Conservation (phyloP, 2,888 invertebrate species). For the Entomobrya proxima region DNA sequence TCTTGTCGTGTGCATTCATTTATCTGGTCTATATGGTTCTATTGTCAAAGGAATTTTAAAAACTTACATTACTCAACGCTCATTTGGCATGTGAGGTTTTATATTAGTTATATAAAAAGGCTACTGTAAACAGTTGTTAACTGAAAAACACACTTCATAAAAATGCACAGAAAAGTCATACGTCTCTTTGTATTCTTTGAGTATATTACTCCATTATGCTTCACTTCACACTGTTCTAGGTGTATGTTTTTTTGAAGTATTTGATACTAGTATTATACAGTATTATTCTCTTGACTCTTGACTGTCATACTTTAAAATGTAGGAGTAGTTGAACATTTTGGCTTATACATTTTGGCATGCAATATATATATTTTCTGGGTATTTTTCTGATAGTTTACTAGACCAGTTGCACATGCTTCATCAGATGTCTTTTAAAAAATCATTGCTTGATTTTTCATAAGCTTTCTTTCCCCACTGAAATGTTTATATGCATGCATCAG, state of each 20-base stretch:
- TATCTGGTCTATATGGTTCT: not conserved
- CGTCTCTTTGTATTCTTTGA: not conserved
- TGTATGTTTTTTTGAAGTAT: too few species aligned
- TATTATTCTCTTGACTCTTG: too few species aligned
- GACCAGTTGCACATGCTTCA: too few species aligned
- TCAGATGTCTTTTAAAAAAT: too few species aligned
- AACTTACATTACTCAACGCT: slow-evolving; percentile 39
- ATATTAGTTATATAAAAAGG: slow-evolving; percentile 1
- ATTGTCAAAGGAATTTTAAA: slow-evolving; percentile 52
- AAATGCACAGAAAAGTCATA: not conserved
- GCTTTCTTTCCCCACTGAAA: slow-evolving; percentile 16
- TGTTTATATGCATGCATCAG: not conserved
- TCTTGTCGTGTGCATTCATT: slow-evolving; percentile 4
- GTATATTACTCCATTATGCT: not conserved
- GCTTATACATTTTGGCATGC: too few species aligned
- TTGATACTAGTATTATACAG: too few species aligned
- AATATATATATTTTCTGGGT: too few species aligned
- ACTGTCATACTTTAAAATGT: too few species aligned
- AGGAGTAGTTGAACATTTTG: too few species aligned
- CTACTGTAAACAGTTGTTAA: not conserved
- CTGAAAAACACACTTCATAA: slow-evolving; percentile 1
- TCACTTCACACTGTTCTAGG: too few species aligned
- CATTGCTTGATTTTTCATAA: slow-evolving; percentile 11
- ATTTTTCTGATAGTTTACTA: too few species aligned
- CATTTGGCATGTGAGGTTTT: slow-evolving; percentile 12